Evolutionary conservation across 2,888 invertebrate genomes (phyloP).

Genomic region (Crematogaster levior): DNA sequence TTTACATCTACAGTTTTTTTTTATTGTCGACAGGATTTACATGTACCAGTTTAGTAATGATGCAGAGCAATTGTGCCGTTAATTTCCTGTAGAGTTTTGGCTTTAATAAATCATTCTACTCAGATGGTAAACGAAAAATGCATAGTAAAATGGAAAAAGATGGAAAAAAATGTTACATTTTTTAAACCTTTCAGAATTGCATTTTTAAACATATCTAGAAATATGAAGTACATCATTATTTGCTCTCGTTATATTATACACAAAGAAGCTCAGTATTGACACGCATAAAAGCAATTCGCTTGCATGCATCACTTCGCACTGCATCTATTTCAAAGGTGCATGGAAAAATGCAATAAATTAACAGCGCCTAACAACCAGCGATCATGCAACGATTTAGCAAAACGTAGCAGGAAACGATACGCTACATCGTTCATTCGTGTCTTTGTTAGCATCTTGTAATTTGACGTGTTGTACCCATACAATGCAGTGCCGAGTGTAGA

Average conservation of each 20-base stretch:
- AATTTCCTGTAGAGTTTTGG: slow-evolving; percentile 27
- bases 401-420: slow-evolving; percentile 25
- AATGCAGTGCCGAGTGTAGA: neutral
- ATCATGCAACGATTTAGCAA: slow-evolving; percentile 55
- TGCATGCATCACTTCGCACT: slow-evolving; percentile 49
- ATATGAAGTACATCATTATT: neutral
- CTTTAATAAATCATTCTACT: slow-evolving; percentile 1
- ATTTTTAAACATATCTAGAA: neutral
- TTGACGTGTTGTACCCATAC: neutral
- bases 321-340: slow-evolving; percentile 53
- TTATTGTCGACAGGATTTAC: neutral
- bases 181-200: slow-evolving; percentile 11
- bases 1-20: neutral
- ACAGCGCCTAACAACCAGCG: slow-evolving; percentile 58
- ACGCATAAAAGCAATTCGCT: slow-evolving; percentile 18
- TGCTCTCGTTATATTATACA: neutral
- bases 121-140: neutral
- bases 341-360: slow-evolving; percentile 67
- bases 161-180: neutral
- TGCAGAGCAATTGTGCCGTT: slow-evolving; percentile 13
- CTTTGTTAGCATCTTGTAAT: slow-evolving; percentile 33
- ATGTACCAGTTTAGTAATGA: slow-evolving; percentile 26
- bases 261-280: neutral
- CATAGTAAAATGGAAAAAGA: neutral
- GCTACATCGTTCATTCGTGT: slow-evolving; percentile 36